Percentiles rank a stretch among this genome's conserved stretches.
Evolutionary conservation across 2,888 invertebrate genomes (phyloP).

Genomic region (Tubulanus polymorphus): DNA sequence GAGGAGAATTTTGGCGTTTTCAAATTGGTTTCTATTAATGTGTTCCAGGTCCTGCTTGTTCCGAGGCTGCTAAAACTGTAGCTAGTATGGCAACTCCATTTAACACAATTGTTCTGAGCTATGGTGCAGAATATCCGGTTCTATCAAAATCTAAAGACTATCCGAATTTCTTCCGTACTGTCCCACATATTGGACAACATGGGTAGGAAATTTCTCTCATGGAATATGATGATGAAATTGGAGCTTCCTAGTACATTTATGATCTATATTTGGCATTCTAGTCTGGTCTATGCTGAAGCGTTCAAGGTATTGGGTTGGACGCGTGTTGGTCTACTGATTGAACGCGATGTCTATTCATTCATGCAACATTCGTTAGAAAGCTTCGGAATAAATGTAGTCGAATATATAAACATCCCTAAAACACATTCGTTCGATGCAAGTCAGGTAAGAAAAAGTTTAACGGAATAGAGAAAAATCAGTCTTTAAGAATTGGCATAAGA

Average conservation of each 20-base stretch:
- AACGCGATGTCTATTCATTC: not conserved
- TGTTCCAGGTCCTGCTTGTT: constrained; percentile 68
- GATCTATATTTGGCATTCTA: constrained; percentile 27
- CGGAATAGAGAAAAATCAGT: too few relatives aligned
- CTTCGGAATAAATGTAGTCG: not conserved
- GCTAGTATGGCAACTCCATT: constrained; percentile 73
- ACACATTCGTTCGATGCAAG: not conserved
- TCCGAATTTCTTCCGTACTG: constrained; percentile 76
- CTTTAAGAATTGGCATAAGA: too few relatives aligned
- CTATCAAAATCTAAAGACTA: constrained; percentile 68
- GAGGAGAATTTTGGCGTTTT: too few relatives aligned
- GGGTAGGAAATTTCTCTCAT: constrained; percentile 49
- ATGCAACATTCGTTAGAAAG: not conserved
- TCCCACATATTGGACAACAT: constrained; percentile 72
- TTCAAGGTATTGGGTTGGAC: constrained; percentile 29
- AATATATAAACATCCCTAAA: not conserved
- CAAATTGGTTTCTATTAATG: not conserved
- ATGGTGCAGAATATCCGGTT: constrained; percentile 72
- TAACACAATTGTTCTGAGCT: constrained; percentile 69
- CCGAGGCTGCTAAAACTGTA: constrained; percentile 75
- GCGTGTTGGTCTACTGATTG: not conserved
- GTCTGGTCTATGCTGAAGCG: constrained; percentile 60
- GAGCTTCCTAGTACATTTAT: not conserved
- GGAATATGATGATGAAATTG: not conserved
- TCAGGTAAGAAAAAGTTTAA: constrained; percentile 29